Evolutionary conservation across 2,888 invertebrate genomes (phyloP).

Genomic region (Ischnus inquisitorius): DNA sequence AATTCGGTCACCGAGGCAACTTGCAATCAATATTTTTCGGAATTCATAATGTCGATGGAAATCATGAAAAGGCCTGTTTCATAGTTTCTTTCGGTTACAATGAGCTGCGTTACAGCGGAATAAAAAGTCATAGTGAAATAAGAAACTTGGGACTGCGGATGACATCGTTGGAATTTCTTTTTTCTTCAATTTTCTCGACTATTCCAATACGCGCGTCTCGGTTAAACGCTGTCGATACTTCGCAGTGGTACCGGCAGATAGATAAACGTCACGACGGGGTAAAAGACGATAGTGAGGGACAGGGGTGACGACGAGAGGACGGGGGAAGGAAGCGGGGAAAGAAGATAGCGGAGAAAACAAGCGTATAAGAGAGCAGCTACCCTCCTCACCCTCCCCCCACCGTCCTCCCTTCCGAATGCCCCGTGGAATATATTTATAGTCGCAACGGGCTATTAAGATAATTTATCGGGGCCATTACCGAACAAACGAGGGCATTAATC

Average conservation of each 20-base stretch:
- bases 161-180: neutral
- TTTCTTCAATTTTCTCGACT: neutral
- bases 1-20: neutral
- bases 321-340: conserved; percentile 21
- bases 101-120: no score
- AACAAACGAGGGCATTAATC: conserved; percentile 85
- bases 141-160: neutral
- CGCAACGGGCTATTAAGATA: conserved; percentile 83
- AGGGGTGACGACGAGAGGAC: conserved; percentile 53
- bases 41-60: neutral
- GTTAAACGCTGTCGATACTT: conserved; percentile 43
- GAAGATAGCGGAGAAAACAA: conserved; percentile 63
- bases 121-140: neutral
- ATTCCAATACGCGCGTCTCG: conserved; percentile 33
- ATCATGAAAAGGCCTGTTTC: neutral
- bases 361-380: conserved; percentile 59
- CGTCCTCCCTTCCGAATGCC: conserved; percentile 64
- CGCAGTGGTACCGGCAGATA: conserved; percentile 32
- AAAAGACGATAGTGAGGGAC: conserved; percentile 41
- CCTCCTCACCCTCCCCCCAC: no score
- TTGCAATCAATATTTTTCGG: neutral
- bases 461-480: conserved; percentile 85
- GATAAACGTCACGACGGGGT: conserved; percentile 39
- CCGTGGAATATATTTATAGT: conserved; percentile 84
- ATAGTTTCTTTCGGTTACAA: neutral